A percentile compares a stretch with the other conserved stretches of the same genome.
phyloP scores from a whole-genome alignment of 2,113 vertebrate genomes.

The Eira barbara region DNA sequence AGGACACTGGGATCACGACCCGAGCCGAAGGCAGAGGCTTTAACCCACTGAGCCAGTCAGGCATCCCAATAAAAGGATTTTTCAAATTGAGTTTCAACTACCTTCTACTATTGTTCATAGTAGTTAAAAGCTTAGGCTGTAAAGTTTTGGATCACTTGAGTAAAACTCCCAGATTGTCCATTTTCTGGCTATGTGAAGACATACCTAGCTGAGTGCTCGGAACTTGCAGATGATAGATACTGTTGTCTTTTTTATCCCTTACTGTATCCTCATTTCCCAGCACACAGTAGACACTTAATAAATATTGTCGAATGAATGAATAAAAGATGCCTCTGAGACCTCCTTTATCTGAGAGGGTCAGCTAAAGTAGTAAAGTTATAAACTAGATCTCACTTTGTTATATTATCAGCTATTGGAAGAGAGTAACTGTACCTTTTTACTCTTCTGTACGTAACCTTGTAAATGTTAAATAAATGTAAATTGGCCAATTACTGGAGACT shows the following conservation, averaged over 20 bases:
- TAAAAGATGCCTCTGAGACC: not conserved
- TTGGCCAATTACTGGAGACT: conserved; percentile 73
- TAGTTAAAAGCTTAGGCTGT: not conserved
- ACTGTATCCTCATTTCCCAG: not conserved
- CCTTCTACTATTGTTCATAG: no score
- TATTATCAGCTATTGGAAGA: conserved; percentile 1
- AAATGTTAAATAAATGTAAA: conserved; percentile 76
- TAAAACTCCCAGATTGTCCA: not conserved
- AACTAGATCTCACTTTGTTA: not conserved
- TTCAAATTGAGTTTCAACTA: not conserved
- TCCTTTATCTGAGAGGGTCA: not conserved
- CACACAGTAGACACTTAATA: not conserved
- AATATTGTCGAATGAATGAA: not conserved
- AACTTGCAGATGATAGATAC: not conserved
- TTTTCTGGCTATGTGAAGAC: not conserved
- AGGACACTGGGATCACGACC: no score
- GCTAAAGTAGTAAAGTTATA: not conserved
- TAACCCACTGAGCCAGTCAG: no score
- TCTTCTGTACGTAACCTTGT: conserved; percentile 59
- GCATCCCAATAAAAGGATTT: not conserved
- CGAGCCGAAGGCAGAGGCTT: no score
- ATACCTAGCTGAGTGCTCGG: not conserved
- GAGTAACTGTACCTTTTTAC: conserved; percentile 44
- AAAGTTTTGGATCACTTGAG: not conserved
- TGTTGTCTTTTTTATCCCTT: not conserved